Percentiles rank a stretch among this genome's conserved stretches.
Evolutionary conservation across 2,113 vertebrate species (phyloP).

Genomic region (Puma concolor): DNA sequence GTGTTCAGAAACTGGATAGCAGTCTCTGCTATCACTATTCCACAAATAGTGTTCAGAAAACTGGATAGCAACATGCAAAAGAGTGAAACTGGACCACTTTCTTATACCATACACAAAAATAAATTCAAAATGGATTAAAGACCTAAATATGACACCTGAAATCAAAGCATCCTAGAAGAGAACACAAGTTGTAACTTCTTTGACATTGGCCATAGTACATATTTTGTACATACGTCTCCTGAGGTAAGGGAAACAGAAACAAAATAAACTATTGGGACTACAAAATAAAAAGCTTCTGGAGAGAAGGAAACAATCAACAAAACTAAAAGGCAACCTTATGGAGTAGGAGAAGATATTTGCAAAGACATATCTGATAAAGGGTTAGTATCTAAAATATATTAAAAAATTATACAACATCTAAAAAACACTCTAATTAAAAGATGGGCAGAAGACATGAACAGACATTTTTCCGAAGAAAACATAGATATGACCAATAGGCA

Average conservation of each 20-base stretch:
- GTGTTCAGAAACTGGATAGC: not conserved
- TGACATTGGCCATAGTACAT: not conserved
- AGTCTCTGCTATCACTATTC: not conserved
- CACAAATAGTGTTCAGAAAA: not conserved
- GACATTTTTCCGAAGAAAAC: not conserved
- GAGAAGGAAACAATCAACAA: not conserved
- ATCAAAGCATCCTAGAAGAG: not conserved
- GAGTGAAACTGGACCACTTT: not conserved
- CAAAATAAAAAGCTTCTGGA: not conserved
- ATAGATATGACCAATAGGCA: not conserved
- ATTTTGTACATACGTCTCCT: not conserved
- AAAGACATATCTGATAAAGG: not conserved
- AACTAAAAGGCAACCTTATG: not conserved
- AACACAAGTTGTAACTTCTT: not conserved
- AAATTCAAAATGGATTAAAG: not conserved
- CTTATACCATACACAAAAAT: not conserved
- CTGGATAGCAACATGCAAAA: not conserved
- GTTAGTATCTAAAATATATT: not conserved
- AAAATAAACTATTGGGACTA: not conserved
- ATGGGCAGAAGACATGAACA: not conserved
- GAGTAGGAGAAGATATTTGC: not conserved
- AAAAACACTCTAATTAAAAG: not conserved
- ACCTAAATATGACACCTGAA: not conserved
- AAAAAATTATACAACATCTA: not conserved
- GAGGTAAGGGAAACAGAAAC: not conserved